Conservation (phyloP, 2,113 vertebrate genomes). For the Ciconia stormi region DNA sequence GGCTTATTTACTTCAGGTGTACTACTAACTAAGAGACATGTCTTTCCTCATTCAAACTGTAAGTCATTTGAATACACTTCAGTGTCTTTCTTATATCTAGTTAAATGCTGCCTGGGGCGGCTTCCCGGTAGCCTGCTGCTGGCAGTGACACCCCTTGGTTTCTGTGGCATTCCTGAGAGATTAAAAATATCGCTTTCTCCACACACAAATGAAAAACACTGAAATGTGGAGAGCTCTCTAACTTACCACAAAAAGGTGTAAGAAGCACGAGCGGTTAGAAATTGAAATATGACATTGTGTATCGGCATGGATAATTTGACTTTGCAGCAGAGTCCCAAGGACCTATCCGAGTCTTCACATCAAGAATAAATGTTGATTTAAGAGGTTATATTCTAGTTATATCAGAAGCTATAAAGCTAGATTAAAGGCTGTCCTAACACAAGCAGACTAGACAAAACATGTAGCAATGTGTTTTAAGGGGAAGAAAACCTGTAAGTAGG, state of each 20-base stretch:
- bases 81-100: neutral
- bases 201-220: neutral
- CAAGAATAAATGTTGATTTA: neutral
- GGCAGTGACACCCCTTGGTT: neutral
- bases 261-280: neutral
- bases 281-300: accelerated
- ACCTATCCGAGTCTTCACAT: neutral
- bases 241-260: neutral
- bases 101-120: neutral
- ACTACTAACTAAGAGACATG: neutral
- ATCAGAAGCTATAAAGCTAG: neutral
- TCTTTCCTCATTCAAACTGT: neutral
- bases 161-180: neutral
- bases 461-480: neutral
- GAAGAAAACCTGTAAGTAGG: neutral
- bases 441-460: constrained; percentile 37
- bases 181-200: neutral
- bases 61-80: neutral
- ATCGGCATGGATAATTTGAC: neutral
- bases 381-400: neutral
- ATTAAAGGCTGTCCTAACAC: neutral
- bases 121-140: neutral
- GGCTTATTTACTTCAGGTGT: neutral
- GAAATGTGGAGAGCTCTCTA: neutral
- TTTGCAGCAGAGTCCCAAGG: neutral